Base-by-base conservation (phyloP, 2,888 invertebrate species). In the Nomada lathburiana region DNA sequence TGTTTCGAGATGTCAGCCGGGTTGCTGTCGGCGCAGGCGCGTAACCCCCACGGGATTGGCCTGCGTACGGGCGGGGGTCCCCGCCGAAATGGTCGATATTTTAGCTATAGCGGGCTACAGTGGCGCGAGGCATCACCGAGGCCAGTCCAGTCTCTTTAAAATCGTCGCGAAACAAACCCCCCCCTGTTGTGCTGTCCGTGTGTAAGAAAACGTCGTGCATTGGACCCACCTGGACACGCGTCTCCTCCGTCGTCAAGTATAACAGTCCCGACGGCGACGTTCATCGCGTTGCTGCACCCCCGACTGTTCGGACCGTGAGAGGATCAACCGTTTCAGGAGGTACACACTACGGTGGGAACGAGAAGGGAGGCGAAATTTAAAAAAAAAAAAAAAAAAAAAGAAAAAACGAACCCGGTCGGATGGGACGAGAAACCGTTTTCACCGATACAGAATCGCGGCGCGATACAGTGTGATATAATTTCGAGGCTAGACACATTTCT, bases 51-150 rank as follows among this genome's bases (percentile, higher is more conserved):
- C 81, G 75, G 77, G 83, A 79, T 81, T 82, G 79, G 79, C 55
- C 71, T 79, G 77, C 86, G 87, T 84, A 91, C 89, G 91, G 92
- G 92, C 91, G 92, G 92, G 92, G 91, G 92, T 92, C 90, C 90
- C 77, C 76, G 26, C 26, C 86, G 90, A 91, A 92, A 92, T 92
- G 92, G 92, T 93, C 93, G 93, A 93, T 93, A 93, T 92, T 92
- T 89, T 90, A 91, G 89, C 90, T 92, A 92, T 92, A 92, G 90
- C 85, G 89, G 87, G 86, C 84, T 87, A 92, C 90, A 90, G 92
- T 92, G 92, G 92, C 90, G 91, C 92, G 92, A 92, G 91, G 89
- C 92, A 90, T 91, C 84, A 80, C 82, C 84, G 89, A 82, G 88
- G 82, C 82, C 83, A 85, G 81, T 74, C 84, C 85, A 88, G 86